Conservation (phyloP, 2,113 vertebrate genomes). For the Oncorhynchus gorbuscha region DNA sequence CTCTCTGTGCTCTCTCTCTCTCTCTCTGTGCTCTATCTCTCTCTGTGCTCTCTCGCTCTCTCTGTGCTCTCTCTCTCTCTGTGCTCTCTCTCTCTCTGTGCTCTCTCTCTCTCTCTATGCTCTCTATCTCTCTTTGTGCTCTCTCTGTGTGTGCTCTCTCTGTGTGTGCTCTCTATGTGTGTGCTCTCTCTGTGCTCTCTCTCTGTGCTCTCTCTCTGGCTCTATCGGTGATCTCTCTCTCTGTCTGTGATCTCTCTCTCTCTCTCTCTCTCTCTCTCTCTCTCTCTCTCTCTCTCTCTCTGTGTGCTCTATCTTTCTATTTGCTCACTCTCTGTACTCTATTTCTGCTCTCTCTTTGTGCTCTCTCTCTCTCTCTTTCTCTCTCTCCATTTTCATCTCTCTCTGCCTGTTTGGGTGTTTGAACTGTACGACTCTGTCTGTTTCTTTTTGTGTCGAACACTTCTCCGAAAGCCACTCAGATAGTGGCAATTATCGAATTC, state of each 20-base stretch:
- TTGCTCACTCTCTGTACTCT: conserved; percentile 11
- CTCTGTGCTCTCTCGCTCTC: conserved; percentile 23
- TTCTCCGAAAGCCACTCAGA: conserved; percentile 24
- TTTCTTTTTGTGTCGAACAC: conserved; percentile 54
- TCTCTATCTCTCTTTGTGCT: no score
- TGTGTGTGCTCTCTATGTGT: no score
- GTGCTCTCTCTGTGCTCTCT: no score
- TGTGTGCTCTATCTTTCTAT: conserved; percentile 21
- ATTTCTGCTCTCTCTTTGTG: conserved; percentile 22
- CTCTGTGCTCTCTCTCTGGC: no score
- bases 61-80: conserved; percentile 15
- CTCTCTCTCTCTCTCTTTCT: not conserved
- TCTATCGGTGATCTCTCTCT: not conserved
- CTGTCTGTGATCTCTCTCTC: conserved; percentile 16
- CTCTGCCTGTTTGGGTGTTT: conserved; percentile 49
- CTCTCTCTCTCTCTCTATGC: no score
- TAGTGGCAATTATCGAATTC: conserved; percentile 49
- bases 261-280: not conserved
- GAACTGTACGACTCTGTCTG: conserved; percentile 20
- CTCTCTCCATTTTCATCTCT: conserved; percentile 11
- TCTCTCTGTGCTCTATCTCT: not conserved
- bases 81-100: no score
- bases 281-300: conserved; percentile 25
- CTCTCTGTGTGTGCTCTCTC: no score
- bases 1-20: not conserved